Base-by-base conservation (phyloP, 2,113 vertebrate species). In the Hystrix cristata region DNA sequence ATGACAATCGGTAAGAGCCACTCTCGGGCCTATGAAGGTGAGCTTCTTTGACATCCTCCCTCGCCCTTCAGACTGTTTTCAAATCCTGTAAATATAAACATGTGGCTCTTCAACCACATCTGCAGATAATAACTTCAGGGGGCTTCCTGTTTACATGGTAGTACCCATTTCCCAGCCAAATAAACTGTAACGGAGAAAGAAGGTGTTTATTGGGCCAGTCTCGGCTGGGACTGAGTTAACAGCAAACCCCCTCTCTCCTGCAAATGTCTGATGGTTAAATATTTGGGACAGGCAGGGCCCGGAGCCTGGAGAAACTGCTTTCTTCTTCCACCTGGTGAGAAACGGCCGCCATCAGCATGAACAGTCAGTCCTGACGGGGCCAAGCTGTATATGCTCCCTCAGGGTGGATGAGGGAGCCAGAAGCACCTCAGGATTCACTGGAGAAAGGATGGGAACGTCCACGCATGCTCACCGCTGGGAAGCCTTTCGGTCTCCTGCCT, bases 81-180 rank as follows among this genome's bases (percentile, higher is more conserved):
- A 86, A 94, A 94, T 95, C 96, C 94, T 92, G 89, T 98, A 97
- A 98, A 98, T 95, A 97, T 93, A 97, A 97, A 97, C 96, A 97
- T 96, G 98, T 95, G 95, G 96, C 95, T 97, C 97, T 97, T 97
- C 96, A 82, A 95, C 94, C 53, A 96, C 97, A 97, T 98, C 97
- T 98, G 97, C 94, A 96, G 97, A 98, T 98, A 97, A 97, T 98
- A 97, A 98, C 95, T 98, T 97, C 94, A 96, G 98, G 97, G 97
- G 97, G 90, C 96, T 98, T 98, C 98, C 98, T 98, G 98, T 98
- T 98, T 98, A 98, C 97, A 97, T 53, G 96, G 96, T 89, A 93
- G 95, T 97, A 97, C 96, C 98, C 97, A 97, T 97, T 96, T 97
- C 98, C 98, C 98, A 97, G 97, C 95, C 97, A 98, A 97, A 97